Evolutionary conservation across 2,797 vertebrate genomes (phyloP), one percentile per base, ranked within the genome.

Genomic region (Megaceryle alcyon): DNA sequence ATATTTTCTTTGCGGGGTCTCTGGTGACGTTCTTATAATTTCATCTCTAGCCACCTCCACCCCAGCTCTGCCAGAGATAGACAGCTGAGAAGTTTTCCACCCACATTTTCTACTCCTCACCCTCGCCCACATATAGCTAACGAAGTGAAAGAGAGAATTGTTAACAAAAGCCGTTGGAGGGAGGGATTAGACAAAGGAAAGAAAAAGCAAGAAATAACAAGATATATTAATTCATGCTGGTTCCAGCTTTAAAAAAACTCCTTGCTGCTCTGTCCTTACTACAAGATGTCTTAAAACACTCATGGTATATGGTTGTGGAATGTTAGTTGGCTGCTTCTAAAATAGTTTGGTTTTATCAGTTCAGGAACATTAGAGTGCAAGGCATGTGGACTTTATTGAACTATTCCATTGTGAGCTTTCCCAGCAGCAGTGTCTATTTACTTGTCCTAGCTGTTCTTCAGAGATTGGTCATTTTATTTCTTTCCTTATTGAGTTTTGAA

Each of bases 211-310:
- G 76, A 53, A 85, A 54, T 80, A 87, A 89, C 31, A 65, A 68
- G 71, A 86, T 60, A 17, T 13, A 94, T 80, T 87, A 92, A 81
- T 94, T 94, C 69, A 35, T 65, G 31, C 83, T 88, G 93, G 69
- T 72, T 96, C 61, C 93, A 66, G 84, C 41, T 54, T 82, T 29
- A 59, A 82, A 22, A 35, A 60, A 76, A 80, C 71, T 37, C 49
- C 84, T 88, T 9, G 5, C 63, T 88, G 78, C 81, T 88, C 76
- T 70, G 63, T 94, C 82, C 91, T 88, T 86, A 56, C 91, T 91
- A 92, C 56, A 53, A 64, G 60, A 89, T 75, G 79, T 97, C 95
- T 96, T 51, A 21, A 83, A 93, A 96, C 96, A 97, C 95, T 97
- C 96, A 92, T 2, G 14, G 77, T 57, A 61, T 15, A 78, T 13